Conservation (phyloP, 2,888 invertebrate genomes). For the Callyntrura sp. region DNA sequence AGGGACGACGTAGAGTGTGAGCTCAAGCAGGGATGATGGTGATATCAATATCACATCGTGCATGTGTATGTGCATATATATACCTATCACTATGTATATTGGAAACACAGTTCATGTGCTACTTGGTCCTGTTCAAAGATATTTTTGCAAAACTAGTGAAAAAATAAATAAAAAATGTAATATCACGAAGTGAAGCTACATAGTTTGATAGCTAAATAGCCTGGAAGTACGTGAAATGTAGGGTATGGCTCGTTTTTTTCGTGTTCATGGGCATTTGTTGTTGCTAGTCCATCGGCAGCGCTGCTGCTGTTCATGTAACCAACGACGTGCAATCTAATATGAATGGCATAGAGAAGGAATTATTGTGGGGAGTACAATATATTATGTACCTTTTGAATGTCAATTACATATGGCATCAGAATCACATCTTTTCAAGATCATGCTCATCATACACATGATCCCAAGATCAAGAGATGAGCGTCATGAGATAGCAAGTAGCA, state of each 20-base stretch:
- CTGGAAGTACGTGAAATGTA: not conserved
- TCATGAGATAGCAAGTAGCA: not conserved
- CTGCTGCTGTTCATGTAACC: not conserved
- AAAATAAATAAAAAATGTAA: not conserved
- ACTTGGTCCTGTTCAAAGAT: not conserved
- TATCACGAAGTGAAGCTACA: not conserved
- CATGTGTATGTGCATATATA: not conserved
- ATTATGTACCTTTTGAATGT: constrained; percentile 34
- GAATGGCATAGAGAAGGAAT: not conserved
- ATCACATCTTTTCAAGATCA: constrained; percentile 54
- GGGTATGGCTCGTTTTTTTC: not conserved
- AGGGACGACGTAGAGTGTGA: constrained; percentile 29
- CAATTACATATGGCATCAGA: constrained; percentile 45
- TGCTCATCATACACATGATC: constrained; percentile 37
- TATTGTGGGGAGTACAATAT: constrained; percentile 31
- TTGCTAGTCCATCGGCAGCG: not conserved
- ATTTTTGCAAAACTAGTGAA: constrained; percentile 1
- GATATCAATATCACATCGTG: constrained; percentile 29
- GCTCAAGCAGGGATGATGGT: constrained; percentile 49
- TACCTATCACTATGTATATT: no score
- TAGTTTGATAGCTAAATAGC: not conserved
- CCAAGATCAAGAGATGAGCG: not conserved
- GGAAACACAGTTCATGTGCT: constrained; percentile 4
- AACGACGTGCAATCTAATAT: not conserved
- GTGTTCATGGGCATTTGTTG: not conserved